phyloP scores from a whole-genome alignment of 2,113 vertebrate genomes.

The Rutilus rutilus region DNA sequence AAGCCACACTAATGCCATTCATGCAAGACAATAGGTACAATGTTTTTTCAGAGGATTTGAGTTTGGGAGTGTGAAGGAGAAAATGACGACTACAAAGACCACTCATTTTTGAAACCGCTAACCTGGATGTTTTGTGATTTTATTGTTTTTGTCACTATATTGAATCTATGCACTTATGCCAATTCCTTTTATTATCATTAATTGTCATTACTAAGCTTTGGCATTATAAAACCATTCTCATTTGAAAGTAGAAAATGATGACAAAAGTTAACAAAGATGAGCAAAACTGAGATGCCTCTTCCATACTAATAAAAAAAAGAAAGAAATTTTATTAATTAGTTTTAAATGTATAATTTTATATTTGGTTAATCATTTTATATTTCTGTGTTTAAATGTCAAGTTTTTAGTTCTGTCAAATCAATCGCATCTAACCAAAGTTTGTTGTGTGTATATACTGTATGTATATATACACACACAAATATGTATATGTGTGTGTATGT shows the following conservation, averaged over 20 bases:
- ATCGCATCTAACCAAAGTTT: too few relatives aligned
- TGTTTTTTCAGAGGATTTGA: slow-evolving; percentile 5
- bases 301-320: not conserved
- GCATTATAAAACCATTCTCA: slow-evolving; percentile 4
- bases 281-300: not conserved
- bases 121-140: slow-evolving; percentile 2
- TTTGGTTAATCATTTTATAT: not conserved
- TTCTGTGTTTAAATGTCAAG: not conserved
- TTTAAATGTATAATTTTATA: not conserved
- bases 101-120: not conserved
- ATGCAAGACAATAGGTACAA: slow-evolving; percentile 65
- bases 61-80: slow-evolving; percentile 32
- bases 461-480: too few relatives aligned
- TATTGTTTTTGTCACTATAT: not conserved
- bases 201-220: slow-evolving; percentile 11
- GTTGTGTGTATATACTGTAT: too few relatives aligned
- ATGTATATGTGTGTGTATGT: too few relatives aligned
- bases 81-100: slow-evolving; percentile 13
- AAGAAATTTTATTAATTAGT: not conserved
- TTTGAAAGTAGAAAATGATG: not conserved
- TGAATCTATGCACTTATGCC: not conserved
- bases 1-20: slow-evolving; percentile 79
- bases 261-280: not conserved
- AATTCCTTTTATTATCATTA: slow-evolving; percentile 15
- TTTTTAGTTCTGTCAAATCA: too few relatives aligned